Base-by-base conservation (phyloP, 2,113 vertebrate species). In the Chascanopsetta lugubris region DNA sequence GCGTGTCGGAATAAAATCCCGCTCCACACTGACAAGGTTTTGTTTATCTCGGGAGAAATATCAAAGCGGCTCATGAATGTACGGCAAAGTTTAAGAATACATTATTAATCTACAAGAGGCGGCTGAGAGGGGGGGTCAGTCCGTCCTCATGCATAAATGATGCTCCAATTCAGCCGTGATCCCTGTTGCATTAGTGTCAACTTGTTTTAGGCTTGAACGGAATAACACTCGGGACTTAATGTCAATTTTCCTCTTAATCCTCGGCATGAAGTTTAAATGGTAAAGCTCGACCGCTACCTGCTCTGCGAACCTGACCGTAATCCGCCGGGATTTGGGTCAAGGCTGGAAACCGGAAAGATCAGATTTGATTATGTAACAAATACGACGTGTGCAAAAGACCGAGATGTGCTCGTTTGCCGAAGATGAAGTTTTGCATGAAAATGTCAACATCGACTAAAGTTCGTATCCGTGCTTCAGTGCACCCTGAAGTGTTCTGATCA, bases 1-100 rank as follows among this genome's bases (percentile, higher is more conserved):
- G 32, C 70, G 58, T 70, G 67, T 78, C 70, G 20, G 57, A 75
- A 61, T 64, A 40, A 82, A 61, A 82, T 62, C 34, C 24, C 62
- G 57, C 22, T 63, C 40, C 32, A 70, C 50, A 47, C 25, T 8
- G 25, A 71, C 50, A 49, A 46, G 47, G 22, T 54, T 72, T 81
- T 60, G 69, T 80, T 82, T 74, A 45, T 61, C 54, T n/a, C 61
- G 25, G 53, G 42, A 40, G 42, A 45, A 45, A 75, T 69, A 55
- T 71, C 12, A 65, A 75, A 69, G 49, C 59, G 26, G 40, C 34
- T 78, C 55, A 26, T 59, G 45, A 69, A 61, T 49, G 65, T 18
- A 72, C 27, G 51, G 15, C 13, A 22, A 60, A 57, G 47, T 9
- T n/a, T 13, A 22, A 66, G 57, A 53, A 64, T 67, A 17, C 26